Percentiles rank a stretch among this genome's conserved stretches.
phyloP scores from a whole-genome alignment of 1,140 invertebrate species.

The Leptinotarsa texana region DNA sequence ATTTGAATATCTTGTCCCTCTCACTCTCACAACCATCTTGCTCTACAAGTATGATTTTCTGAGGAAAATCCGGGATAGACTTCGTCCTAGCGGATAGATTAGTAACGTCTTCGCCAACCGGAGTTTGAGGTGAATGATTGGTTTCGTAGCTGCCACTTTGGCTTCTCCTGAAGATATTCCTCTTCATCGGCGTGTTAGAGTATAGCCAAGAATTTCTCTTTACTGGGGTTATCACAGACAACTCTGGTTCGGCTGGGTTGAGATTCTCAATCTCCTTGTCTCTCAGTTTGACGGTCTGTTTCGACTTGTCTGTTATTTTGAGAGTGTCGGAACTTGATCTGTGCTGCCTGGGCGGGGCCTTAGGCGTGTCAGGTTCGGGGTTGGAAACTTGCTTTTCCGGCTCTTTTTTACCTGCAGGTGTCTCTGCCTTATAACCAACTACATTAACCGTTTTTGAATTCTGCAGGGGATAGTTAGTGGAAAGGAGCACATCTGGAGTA shows the following conservation, averaged over 20 bases:
- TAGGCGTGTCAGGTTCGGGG: constrained; percentile 55
- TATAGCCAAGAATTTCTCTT: constrained; percentile 40
- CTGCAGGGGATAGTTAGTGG: constrained; percentile 40
- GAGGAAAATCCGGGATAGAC: constrained; percentile 47
- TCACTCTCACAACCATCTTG: constrained; percentile 4
- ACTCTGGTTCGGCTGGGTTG: constrained; percentile 42
- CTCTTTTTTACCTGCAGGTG: background rate
- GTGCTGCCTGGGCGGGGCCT: constrained; percentile 37
- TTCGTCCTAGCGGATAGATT: constrained; percentile 39
- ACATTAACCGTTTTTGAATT: constrained; percentile 36
- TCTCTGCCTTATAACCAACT: constrained; percentile 26
- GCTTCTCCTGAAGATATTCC: constrained; percentile 42
- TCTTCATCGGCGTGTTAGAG: background rate
- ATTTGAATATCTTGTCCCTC: constrained; percentile 56
- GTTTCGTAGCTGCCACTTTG: constrained; percentile 43
- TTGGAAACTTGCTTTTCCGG: background rate
- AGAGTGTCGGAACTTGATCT: constrained; percentile 52
- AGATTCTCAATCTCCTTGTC: constrained; percentile 70
- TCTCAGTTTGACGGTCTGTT: constrained; percentile 64
- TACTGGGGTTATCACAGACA: constrained; percentile 38
- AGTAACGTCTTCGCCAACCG: background rate
- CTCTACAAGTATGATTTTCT: constrained; percentile 21
- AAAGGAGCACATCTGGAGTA: constrained; percentile 49
- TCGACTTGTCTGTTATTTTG: constrained; percentile 35
- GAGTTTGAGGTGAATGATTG: background rate